These are phyloP conservation scores for Colaptes auratus DNA, from an alignment of 2,113 vertebrate genomes.

Conservation along the genomic window DNA sequence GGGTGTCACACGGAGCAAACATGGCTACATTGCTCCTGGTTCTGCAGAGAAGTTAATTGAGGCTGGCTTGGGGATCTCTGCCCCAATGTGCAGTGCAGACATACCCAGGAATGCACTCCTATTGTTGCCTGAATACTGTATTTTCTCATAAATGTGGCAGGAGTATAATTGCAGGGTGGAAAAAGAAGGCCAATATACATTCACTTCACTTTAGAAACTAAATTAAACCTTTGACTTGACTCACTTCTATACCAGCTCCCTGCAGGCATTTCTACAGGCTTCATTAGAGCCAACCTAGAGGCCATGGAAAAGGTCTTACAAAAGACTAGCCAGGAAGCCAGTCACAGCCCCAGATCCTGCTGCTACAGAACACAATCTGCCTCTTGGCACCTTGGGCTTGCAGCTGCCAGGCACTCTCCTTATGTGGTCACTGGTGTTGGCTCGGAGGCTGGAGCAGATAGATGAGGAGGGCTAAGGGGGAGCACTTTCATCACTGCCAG, in stretches of 20 bases:
- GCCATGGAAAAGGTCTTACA: slow-evolving; percentile 62
- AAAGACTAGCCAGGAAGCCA: slow-evolving; percentile 63
- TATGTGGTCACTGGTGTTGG: slow-evolving; percentile 71
- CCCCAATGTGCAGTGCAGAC: slow-evolving; percentile 11
- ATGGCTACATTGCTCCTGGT: slow-evolving; percentile 41
- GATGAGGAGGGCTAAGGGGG: slow-evolving; percentile 56
- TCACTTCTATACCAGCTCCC: slow-evolving; percentile 59
- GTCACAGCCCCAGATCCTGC: slow-evolving; percentile 38
- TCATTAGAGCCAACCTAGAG: slow-evolving; percentile 58
- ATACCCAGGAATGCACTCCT: slow-evolving; percentile 44
- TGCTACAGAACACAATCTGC: slow-evolving; percentile 43
- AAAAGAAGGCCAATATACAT: slow-evolving; percentile 57
- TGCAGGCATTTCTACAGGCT: slow-evolving; percentile 62
- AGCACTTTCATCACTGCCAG: slow-evolving; percentile 76
- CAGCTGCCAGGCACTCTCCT: slow-evolving; percentile 76
- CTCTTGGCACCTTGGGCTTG: slow-evolving; percentile 70
- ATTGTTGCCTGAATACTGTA: slow-evolving; percentile 56
- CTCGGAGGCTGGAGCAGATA: slow-evolving; percentile 37
- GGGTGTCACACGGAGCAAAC: slow-evolving; percentile 39
- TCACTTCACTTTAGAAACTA: slow-evolving; percentile 37
- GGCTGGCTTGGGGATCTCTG: slow-evolving; percentile 60
- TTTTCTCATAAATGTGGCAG: slow-evolving; percentile 64
- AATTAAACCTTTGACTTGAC: slow-evolving; percentile 27
- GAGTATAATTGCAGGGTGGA: slow-evolving; percentile 49
- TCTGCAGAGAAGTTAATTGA: slow-evolving; percentile 51